Conservation (phyloP, 2,888 invertebrate species). For the Meliscaeva auricollis region DNA sequence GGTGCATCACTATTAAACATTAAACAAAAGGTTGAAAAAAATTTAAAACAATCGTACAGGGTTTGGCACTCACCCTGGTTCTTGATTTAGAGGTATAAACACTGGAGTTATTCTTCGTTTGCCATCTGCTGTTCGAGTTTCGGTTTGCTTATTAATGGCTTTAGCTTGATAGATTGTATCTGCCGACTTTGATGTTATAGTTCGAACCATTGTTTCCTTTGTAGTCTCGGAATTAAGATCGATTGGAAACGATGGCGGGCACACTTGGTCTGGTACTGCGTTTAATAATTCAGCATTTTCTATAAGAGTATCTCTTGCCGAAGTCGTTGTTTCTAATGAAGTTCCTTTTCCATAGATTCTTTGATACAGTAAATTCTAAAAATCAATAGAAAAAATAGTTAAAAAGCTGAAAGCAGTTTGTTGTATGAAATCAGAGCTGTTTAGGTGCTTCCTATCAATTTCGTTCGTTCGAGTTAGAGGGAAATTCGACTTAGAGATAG, state of each 20-base stretch:
- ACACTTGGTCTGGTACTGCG: conserved; percentile 78
- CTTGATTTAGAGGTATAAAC: conserved; percentile 91
- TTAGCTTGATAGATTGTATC: conserved; percentile 43
- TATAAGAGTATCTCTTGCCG: conserved; percentile 86
- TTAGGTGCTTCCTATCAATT: no score
- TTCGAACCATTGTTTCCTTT: conserved; percentile 1
- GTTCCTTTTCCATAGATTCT: conserved; percentile 93
- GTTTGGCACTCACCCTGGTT: conserved; percentile 80
- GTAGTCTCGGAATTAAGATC: conserved; percentile 17
- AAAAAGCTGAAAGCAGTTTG: no score
- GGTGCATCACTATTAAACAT: conserved; percentile 26
- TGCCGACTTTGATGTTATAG: conserved; percentile 30
- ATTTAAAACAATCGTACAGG: neutral
- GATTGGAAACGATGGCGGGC: conserved; percentile 79
- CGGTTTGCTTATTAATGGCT: conserved; percentile 95
- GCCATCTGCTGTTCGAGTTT: conserved; percentile 97
- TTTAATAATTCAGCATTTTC: conserved; percentile 88
- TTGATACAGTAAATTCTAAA: conserved; percentile 91
- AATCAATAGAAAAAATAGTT: conserved; percentile 59
- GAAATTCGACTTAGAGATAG: no score
- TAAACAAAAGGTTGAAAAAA: neutral
- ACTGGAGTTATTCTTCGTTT: conserved; percentile 98
- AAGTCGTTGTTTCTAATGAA: conserved; percentile 83
- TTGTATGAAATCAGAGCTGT: no score
- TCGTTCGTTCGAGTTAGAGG: no score